Base-by-base conservation (phyloP, 2,797 vertebrate species). In the Enteromius unitaeniatus region DNA sequence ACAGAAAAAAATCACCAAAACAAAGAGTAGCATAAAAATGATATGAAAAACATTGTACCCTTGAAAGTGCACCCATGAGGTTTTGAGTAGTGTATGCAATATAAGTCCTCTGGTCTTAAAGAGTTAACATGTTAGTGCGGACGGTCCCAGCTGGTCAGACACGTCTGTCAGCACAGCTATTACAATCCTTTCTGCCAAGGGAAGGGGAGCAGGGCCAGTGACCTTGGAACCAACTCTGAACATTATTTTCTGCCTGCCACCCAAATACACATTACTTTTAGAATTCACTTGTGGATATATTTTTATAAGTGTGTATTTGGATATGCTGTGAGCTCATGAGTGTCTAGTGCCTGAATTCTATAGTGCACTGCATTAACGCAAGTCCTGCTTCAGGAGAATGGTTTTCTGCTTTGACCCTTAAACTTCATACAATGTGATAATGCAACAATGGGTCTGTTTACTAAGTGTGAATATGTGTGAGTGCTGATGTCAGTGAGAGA, bases 111-210 rank as follows among this genome's bases (percentile, higher is more conserved):
- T 85, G 42, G 72, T 85, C 80, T 87, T 89, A 88, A 88, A 88
- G 92, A 86, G 92, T 93, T 93, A 91, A 93, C 87, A 88, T 88
- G 85, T 85, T 80, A 40, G 84, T 86, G 84, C 75, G 86, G 90
- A 89, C 86, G 78, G 78, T 91, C 90, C 94, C 97, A 99, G 97
- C 96, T 99, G 97, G 95, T 95, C 93, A 93, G 94, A 93, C 94
- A 92, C 92, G 95, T 99, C 97, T 97, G 96, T 99, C 97, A 99
- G 90, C 96, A 88, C 91, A 88, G 96, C 96, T 97, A 98, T 97
- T 97, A 97, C 95, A 96, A 97, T 97, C 96, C 96, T 93, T 87
- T 89, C 91, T 88, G 92, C 93, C 93, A 93, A 92, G 94, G 93
- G 90, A 92, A 91, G 88, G 90, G 83, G 86, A 93, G 94, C 93